Base-by-base conservation (phyloP, 2,888 invertebrate species). In the Volucella inanis region DNA sequence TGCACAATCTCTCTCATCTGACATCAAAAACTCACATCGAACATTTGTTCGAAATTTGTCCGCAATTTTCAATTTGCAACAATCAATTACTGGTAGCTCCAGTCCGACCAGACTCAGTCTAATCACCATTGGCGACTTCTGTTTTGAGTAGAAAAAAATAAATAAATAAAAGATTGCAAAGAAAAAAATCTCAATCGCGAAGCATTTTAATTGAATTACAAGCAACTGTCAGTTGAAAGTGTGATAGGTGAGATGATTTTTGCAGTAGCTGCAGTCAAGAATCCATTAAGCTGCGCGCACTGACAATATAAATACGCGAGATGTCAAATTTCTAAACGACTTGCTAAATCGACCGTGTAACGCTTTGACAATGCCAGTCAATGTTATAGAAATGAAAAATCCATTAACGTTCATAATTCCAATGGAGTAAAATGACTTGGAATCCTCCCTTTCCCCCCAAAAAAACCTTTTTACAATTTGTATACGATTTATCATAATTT, bases 291-390 rank as follows among this genome's bases (percentile, higher is more conserved):
- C 62, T 50, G 54, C 45, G 55, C 22, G 39, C 70, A 50, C 75
- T 57, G 68, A 70, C 79, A 79, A 71, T 61, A 55, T 31, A 61
- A 65, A 78, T 43, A 57, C 18, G 39, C 52, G 31, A 59, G 57
- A 85, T 59, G 81, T 85, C 81, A 76, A 62, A 52, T 45, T 62
- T 72, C 80, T 77, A 81, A 81, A 81, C 85, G 80, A n/a, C 12
- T 81, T 49, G 76, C 76, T 62, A 72, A 81, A 85, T 85, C 85
- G 72, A 85, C 57, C 80, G 76, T 80, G 68, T 81, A 85, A 85
- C 76, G 50, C 67, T 70, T 77, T 54, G 81, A 85, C 84, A 85
- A 85, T 80, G 71, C 67, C 76, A 76, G 54, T 84, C 84, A 85
- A 45, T 75, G 57, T 74, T 45, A 47, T 47, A 45, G 74, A 81